Evolutionary conservation across 2,888 invertebrate genomes (phyloP), one percentile per base, ranked within the genome.

Genomic region (Plebejus anna): DNA sequence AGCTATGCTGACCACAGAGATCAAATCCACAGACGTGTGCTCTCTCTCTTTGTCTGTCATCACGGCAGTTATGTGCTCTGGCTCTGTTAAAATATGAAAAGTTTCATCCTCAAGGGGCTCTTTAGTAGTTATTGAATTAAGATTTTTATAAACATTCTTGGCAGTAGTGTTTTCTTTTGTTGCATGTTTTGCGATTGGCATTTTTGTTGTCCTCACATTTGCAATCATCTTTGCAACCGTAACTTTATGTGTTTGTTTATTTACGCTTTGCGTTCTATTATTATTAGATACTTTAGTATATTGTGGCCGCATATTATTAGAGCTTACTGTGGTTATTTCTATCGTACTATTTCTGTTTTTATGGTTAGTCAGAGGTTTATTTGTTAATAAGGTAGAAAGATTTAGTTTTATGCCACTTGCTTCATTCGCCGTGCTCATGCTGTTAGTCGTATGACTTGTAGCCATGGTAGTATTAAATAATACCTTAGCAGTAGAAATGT

Each of bases 61-160:
- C 70, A 94, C 91, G 76, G 94, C 94, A 16, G 94, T 94, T 79
- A 94, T 94, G 84, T 94, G 94, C 85, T 94, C 94, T 79, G 94
- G 94, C 81, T 94, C 94, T 91, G 94, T 94, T 87, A 94, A 94
- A 90, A 94, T 92, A 91, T 93, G 90, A 90, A 92, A 93, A 80
- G 89, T 90, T 83, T 94, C 94, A 88, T 89, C 89, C 81, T 84
- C 83, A 79, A 81, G 76, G 1, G 90, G 88, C 77, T 84, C 86
- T 78, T 87, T 87, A 76, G 90, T 90, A 75, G 90, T 90, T 81
- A 87, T 81, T 82, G 82, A 82, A 81, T 85, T 84, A 84, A 81
- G 85, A 84, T 78, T 77, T 79, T 81, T 82, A 78, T 82, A 81
- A 76, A 79, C 22, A 78, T 80, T 82, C 76, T 77, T 79, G 80